Percentiles rank a stretch among this genome's conserved stretches.
These are phyloP conservation scores for Parnassius orleans DNA, from an alignment of 2,888 invertebrate genomes.

Conservation along the genomic window DNA sequence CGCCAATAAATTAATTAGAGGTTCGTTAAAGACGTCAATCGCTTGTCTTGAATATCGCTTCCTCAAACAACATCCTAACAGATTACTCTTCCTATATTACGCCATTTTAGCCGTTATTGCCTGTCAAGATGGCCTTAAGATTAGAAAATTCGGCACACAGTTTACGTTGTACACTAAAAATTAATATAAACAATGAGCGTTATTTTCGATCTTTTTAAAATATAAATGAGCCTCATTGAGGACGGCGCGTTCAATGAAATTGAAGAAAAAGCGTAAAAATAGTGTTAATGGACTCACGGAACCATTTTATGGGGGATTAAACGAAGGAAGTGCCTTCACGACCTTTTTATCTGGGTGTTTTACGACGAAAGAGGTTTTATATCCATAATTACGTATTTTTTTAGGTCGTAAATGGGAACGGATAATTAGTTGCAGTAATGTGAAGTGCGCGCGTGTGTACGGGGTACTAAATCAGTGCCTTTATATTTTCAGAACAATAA, in stretches of 20 bases:
- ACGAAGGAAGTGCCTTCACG: slow-evolving; percentile 69
- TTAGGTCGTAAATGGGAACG: slow-evolving; percentile 61
- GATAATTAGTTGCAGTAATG: slow-evolving; percentile 56
- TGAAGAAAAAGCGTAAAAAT: slow-evolving; percentile 62
- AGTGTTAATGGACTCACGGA: slow-evolving; percentile 69
- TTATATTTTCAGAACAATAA: slow-evolving; percentile 11
- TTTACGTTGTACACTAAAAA: slow-evolving; percentile 68
- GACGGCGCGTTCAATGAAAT: slow-evolving; percentile 73
- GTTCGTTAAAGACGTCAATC: slow-evolving; percentile 73
- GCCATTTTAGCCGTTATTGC: slow-evolving; percentile 52
- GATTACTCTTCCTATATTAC: slow-evolving; percentile 37
- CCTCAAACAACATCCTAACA: slow-evolving; percentile 50
- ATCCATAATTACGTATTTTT: slow-evolving; percentile 72
- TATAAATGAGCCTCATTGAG: slow-evolving; percentile 73
- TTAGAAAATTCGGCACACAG: slow-evolving; percentile 71
- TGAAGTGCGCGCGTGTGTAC: slow-evolving; percentile 44
- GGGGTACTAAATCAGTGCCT: slow-evolving; percentile 28
- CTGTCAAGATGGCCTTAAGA: slow-evolving; percentile 50
- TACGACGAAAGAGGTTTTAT: slow-evolving; percentile 74
- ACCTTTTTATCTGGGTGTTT: slow-evolving; percentile 73
- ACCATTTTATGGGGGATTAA: slow-evolving; percentile 67
- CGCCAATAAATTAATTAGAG: slow-evolving; percentile 76
- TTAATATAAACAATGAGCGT: slow-evolving; percentile 67
- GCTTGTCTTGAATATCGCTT: slow-evolving; percentile 51
- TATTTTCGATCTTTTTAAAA: slow-evolving; percentile 71